These are phyloP conservation scores for Phrynocephalus forsythii DNA, from an alignment of 2,797 vertebrate species.

Conservation along the genomic window DNA sequence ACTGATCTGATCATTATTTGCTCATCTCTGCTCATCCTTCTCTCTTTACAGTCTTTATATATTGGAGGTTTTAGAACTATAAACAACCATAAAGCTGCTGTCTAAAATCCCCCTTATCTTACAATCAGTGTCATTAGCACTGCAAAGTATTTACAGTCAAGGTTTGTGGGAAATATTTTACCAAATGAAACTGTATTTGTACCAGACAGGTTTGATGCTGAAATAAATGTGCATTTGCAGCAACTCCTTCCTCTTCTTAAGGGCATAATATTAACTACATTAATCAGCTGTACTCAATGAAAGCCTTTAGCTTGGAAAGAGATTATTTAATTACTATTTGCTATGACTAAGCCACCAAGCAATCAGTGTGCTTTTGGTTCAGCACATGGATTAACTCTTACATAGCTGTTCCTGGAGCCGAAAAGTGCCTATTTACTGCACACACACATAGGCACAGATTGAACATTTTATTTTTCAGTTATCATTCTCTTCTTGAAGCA, in stretches of 20 bases:
- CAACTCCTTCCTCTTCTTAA: neutral
- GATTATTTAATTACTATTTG: conserved; percentile 31
- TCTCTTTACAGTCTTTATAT: neutral
- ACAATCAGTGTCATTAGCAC: conserved; percentile 41
- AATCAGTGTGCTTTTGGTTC: neutral
- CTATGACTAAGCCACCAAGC: conserved; percentile 17
- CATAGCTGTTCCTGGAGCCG: conserved; percentile 14
- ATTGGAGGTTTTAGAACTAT: neutral
- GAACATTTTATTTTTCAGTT: neutral
- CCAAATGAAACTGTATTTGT: conserved; percentile 27
- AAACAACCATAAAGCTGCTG: neutral
- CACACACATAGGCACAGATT: neutral
- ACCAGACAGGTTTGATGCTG: conserved; percentile 1
- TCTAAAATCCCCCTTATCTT: conserved; percentile 22
- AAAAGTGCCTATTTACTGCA: conserved; percentile 5
- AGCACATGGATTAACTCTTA: conserved; percentile 14
- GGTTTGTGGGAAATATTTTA: conserved; percentile 45
- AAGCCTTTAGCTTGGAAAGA: conserved; percentile 18
- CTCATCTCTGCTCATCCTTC: neutral
- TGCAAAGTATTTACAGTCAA: conserved; percentile 52
- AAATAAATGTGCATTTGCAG: conserved; percentile 21
- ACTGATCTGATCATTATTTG: neutral
- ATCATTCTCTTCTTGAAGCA: neutral
- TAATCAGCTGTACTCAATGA: conserved; percentile 3
- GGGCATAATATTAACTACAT: conserved; percentile 25